Base-by-base conservation (phyloP, 1,140 invertebrate species). In the Luehdorfia chinensis region DNA sequence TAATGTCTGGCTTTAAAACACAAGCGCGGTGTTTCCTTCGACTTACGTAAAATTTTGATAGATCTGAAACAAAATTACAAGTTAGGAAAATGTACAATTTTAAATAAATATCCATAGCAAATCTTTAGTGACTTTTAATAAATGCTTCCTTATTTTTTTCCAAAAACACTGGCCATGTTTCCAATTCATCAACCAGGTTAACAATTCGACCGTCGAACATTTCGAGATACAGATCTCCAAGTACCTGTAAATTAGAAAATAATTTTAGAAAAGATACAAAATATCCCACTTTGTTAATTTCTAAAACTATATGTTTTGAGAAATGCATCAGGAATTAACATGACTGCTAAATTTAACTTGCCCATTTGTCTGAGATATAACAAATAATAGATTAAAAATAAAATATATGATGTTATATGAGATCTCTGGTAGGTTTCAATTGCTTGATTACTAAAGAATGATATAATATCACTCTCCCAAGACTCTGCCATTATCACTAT, bases 151-250 rank as follows among this genome's bases (percentile, higher is more conserved):
- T 37, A 50, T 75, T 67, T 44, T 47, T 63, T 36, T 70, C 47
- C n/a, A 75, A 41, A 50, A 74, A 75, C 2, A 68, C 55, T 28
- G 72, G 75, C 74, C 74, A 77, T 14, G 11, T 5, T 47, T 69
- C 48, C 16, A 74, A 47, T 30, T 64, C 59, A 45, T 74, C 56
- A 28, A 60, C 51, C 15, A 77, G 45, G 44, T 77, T 73, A 1
- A 68, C 36, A 2, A 54, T 12, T 9, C 52, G 52, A 50, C 53
- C 50, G 9, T 32, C 37, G 25, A 45, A 28, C 4, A 55, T 41
- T 47, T 67, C 53, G 11, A 72, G 46, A 44, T 64, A 66, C 19
- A 76, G 41, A 45, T 76, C 67, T 8, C 70, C 73, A 41, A 76
- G 30, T 4, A 76, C 61, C 73, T 76, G 41, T 33, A 9, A 33